Percentiles rank a stretch among this genome's conserved stretches.
Evolutionary conservation across 23 tunicate genomes (phyloP).

Genomic region (Trididemnum clinides): DNA sequence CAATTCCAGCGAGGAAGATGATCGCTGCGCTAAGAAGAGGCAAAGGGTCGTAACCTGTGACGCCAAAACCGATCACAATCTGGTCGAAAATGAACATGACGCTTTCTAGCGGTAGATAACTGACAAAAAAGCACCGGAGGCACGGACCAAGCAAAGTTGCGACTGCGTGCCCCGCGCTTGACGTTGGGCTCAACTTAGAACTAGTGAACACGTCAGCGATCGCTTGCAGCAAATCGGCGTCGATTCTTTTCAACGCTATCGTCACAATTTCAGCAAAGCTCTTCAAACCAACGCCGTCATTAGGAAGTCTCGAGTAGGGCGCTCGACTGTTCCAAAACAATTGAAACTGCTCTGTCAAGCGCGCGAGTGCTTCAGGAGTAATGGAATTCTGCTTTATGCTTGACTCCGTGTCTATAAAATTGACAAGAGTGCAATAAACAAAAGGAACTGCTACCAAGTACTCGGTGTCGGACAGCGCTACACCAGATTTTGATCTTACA

Average conservation of each 20-base stretch:
- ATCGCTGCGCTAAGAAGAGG: conserved; percentile 53
- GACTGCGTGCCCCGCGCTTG: neutral
- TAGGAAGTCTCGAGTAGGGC: conserved; percentile 10
- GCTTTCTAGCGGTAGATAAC: conserved; percentile 60
- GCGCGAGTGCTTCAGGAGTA: conserved; percentile 59
- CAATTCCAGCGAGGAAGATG: conserved; percentile 8
- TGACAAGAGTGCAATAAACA: conserved; percentile 53
- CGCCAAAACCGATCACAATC: conserved; percentile 42
- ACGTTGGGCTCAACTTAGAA: too few species aligned
- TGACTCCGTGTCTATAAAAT: neutral
- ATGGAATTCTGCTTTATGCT: conserved; percentile 15
- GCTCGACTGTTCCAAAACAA: conserved; percentile 60
- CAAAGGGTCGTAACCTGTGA: conserved; percentile 47
- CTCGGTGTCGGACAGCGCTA: conserved; percentile 49
- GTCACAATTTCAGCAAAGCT: conserved; percentile 9
- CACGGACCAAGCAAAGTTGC: conserved; percentile 40
- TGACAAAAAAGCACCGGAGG: conserved; percentile 61
- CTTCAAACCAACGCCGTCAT: conserved; percentile 21
- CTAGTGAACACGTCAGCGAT: conserved; percentile 2
- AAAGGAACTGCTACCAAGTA: conserved; percentile 70
- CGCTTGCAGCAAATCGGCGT: conserved; percentile 5
- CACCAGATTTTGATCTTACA: neutral
- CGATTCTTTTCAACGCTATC: neutral
- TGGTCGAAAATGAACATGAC: conserved; percentile 75
- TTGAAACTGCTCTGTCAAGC: conserved; percentile 48